Percentiles rank a stretch among this genome's conserved stretches.
Evolutionary conservation across 1,140 invertebrate species (phyloP).

Genomic region (Parapsyche elsis): DNA sequence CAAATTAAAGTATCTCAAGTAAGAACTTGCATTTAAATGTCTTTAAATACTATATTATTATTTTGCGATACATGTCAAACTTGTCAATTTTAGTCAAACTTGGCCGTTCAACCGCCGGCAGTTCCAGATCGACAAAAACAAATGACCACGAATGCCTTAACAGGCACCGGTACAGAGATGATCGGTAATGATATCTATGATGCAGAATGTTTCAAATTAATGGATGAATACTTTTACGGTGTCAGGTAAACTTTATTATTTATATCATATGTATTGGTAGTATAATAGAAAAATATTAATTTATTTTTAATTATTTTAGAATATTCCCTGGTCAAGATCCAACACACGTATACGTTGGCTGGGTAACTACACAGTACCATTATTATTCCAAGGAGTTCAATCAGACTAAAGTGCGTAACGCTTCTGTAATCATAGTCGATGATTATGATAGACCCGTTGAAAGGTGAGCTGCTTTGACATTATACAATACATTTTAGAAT

Average conservation of each 20-base stretch:
- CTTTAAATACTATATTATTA: not conserved
- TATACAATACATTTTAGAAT: conserved; percentile 8
- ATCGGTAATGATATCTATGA: conserved; percentile 88
- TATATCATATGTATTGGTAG: too few relatives aligned
- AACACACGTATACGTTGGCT: conserved; percentile 97
- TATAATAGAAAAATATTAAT: too few relatives aligned
- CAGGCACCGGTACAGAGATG: conserved; percentile 75
- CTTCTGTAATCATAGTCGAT: conserved; percentile 86
- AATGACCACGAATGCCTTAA: conserved; percentile 74
- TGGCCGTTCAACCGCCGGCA: conserved; percentile 74
- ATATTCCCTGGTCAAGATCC: conserved; percentile 98
- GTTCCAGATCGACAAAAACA: conserved; percentile 79
- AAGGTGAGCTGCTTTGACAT: conserved; percentile 68
- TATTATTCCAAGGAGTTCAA: conserved; percentile 91
- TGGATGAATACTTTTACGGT: conserved; percentile 98
- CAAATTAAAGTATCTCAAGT: conserved; percentile 72
- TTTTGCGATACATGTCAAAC: not conserved
- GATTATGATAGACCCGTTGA: conserved; percentile 80
- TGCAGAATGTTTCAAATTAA: conserved; percentile 87
- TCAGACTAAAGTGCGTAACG: conserved; percentile 85
- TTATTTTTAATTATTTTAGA: conserved; percentile 60
- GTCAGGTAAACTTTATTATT: conserved; percentile 64
- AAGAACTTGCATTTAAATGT: conserved; percentile 44
- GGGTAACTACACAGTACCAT: conserved; percentile 98
- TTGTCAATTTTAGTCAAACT: conserved; percentile 68